A percentile compares a stretch with the other conserved stretches of the same genome.
phyloP scores from a whole-genome alignment of 1,140 invertebrate genomes.

The Drosophila leontia region DNA sequence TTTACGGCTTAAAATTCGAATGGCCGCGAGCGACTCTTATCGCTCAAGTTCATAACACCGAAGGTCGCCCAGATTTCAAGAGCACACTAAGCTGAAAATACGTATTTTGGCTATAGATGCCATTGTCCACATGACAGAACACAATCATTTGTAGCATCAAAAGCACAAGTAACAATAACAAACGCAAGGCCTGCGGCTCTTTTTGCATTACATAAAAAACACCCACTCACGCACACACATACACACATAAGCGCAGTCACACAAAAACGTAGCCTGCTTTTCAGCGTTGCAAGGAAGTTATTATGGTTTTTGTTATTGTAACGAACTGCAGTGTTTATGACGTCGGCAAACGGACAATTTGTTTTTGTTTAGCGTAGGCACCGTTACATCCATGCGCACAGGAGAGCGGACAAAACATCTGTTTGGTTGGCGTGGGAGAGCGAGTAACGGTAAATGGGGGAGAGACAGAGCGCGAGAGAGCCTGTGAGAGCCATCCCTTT shows the following conservation, averaged over 20 bases:
- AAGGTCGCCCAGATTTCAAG: slow-evolving; percentile 19
- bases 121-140: slow-evolving; percentile 53
- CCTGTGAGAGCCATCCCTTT: slow-evolving; percentile 7
- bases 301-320: slow-evolving; percentile 58
- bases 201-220: slow-evolving; percentile 45
- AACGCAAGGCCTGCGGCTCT: slow-evolving; percentile 34
- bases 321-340: slow-evolving; percentile 39
- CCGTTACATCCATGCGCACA: slow-evolving; percentile 73
- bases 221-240: slow-evolving; percentile 8
- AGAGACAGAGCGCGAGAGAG: slow-evolving; percentile 15
- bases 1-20: not conserved
- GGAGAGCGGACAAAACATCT: slow-evolving; percentile 63
- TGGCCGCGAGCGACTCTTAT: not conserved
- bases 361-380: slow-evolving; percentile 77
- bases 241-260: not conserved
- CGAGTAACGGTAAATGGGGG: slow-evolving; percentile 21
- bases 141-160: slow-evolving; percentile 41
- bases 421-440: slow-evolving; percentile 67
- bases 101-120: slow-evolving; percentile 13
- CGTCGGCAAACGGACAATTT: slow-evolving; percentile 61
- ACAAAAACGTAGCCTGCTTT: slow-evolving; percentile 60
- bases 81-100: slow-evolving; percentile 1
- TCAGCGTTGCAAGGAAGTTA: slow-evolving; percentile 43
- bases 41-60: not conserved
- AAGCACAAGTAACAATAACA: slow-evolving; percentile 35